Conservation (phyloP, 2,113 vertebrate species). For the Asarcornis scutulata region DNA sequence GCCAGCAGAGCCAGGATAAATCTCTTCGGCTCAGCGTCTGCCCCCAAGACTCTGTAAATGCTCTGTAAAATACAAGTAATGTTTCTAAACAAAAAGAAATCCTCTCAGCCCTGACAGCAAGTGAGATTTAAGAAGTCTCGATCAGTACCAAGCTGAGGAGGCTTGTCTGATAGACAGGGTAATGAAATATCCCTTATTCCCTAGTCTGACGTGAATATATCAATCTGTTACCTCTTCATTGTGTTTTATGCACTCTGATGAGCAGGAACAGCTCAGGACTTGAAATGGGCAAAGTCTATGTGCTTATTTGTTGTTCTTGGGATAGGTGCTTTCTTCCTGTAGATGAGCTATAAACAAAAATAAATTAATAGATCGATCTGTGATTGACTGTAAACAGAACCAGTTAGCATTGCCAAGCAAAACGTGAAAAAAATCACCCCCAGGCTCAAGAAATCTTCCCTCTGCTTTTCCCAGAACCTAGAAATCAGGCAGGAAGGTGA, state of each 20-base stretch:
- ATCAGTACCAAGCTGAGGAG: background rate
- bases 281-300: background rate
- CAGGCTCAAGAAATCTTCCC: background rate
- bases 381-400: background rate
- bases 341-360: background rate
- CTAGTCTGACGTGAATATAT: background rate
- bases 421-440: background rate
- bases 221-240: background rate
- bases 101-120: background rate
- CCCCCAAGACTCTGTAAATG: background rate
- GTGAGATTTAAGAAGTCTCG: background rate
- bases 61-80: background rate
- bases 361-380: background rate
- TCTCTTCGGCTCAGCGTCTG: background rate
- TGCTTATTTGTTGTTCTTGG: background rate
- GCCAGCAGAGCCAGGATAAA: background rate
- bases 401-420: background rate
- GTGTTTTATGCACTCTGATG: background rate
- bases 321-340: background rate
- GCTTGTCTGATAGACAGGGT: background rate
- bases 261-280: background rate
- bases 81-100: background rate
- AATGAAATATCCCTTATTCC: background rate
- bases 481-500: slow-evolving; percentile 35
- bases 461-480: background rate